Evolutionary conservation across 1,140 invertebrate species (phyloP).

Genomic region (Diploscapter pachys): DNA sequence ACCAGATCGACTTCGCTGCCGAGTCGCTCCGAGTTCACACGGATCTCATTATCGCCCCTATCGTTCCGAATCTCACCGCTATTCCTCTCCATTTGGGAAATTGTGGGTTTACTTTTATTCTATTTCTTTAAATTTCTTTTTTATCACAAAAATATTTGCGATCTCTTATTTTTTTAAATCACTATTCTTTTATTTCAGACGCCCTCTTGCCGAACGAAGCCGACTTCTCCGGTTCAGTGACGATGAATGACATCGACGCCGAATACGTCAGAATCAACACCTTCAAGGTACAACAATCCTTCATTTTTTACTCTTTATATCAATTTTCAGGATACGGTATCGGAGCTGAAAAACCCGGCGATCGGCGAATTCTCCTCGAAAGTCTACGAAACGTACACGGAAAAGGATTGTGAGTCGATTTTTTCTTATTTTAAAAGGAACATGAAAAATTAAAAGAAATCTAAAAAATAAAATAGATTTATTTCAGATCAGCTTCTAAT

Average conservation of each 20-base stretch:
- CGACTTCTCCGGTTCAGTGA: background rate
- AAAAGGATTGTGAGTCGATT: slow-evolving; percentile 5
- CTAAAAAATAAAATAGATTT: background rate
- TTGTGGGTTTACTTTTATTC: slow-evolving; percentile 2
- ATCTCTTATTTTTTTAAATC: too few relatives aligned
- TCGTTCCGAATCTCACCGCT: background rate
- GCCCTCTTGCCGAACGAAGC: slow-evolving; percentile 8
- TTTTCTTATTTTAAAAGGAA: slow-evolving; percentile 1
- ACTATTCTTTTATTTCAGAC: background rate
- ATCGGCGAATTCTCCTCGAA: background rate
- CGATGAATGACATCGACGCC: background rate
- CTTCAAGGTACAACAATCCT: background rate
- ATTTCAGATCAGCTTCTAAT: slow-evolving; percentile 8
- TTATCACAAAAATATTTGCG: background rate
- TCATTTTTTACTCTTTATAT: background rate
- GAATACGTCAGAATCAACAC: background rate
- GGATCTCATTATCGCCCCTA: slow-evolving; percentile 7
- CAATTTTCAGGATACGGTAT: background rate
- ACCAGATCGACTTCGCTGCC: background rate
- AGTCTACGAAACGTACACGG: background rate
- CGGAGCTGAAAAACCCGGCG: background rate
- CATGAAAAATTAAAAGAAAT: too few relatives aligned
- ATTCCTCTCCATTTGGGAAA: slow-evolving; percentile 13
- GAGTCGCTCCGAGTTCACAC: slow-evolving; percentile 9
- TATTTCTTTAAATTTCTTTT: background rate